Evolutionary conservation across 2,113 vertebrate species (phyloP), one percentile per base, ranked within the genome.

Genomic region (Brachyistius frenatus): DNA sequence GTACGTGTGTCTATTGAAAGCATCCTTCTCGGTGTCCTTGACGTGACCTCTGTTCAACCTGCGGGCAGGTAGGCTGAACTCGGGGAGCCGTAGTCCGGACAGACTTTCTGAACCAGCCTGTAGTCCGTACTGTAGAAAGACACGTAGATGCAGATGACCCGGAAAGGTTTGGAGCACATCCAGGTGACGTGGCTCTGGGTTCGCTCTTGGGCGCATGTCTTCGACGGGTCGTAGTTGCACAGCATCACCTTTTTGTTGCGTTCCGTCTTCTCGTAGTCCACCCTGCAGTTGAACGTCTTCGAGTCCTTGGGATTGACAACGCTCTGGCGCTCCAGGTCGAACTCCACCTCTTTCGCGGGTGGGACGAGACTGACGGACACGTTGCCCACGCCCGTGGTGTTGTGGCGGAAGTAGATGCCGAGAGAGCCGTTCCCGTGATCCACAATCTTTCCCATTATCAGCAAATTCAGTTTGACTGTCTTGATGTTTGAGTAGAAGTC

Each of bases 401-500:
- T 98, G 93, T 97, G 96, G 4, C 94, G 93, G 89, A 97, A 97
- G 90, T 96, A 96, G 57, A 98, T 95, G 0, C 95, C 96, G 35
- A 98, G 95, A 4, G 95, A 96, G 63, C 97, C 96, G 0, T 98
- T 98, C 50, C 96, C 96, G 0, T 98, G 96, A 70, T 98, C 96
- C 30, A 98, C 96, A 0, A 98, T 96, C 89, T 98, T 97, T 3
- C 97, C 97, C 0, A 96, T 97, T 80, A 98, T 95, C 44, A 97
- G 88, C 69, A 98, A 93, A 91, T 98, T 98, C 78, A 98, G 76
- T 72, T 96, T 95, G 33, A 97, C 96, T 0, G 97, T 98, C 93
- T 98, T 98, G 94, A 98, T 97, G 88, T 98, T 98, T 73, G 96
- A 97, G 78, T 97, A 96, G 79, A 98, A 98, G 69, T 97, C 97